Conservation (phyloP, 2,888 invertebrate genomes). For the Tachina lurida region DNA sequence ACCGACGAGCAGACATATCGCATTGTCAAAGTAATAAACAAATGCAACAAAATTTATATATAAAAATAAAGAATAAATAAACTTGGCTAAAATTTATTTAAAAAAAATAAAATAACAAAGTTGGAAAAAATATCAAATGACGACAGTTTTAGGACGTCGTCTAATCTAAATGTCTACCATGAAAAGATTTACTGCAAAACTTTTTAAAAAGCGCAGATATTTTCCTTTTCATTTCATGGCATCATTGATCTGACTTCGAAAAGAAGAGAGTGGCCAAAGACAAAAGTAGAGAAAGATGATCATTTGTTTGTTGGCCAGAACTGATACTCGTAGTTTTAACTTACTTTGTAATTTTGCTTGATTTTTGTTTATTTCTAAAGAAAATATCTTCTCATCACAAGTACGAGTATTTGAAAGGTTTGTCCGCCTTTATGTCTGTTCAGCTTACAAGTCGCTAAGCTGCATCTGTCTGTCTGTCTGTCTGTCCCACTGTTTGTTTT, state of each 20-base stretch:
- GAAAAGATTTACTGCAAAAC: conserved; percentile 67
- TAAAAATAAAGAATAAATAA: conserved; percentile 41
- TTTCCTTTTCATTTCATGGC: conserved; percentile 35
- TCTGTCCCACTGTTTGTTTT: conserved; percentile 36
- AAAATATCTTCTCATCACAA: conserved; percentile 11
- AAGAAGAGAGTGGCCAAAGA: conserved; percentile 11
- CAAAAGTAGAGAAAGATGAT: conserved; percentile 43
- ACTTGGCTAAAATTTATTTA: conserved; percentile 10
- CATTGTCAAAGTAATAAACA: conserved; percentile 64
- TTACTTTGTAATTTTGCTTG: conserved; percentile 57
- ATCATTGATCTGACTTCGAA: conserved; percentile 51
- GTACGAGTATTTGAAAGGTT: conserved; percentile 47
- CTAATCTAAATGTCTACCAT: conserved; percentile 71
- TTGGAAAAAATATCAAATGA: conserved; percentile 73
- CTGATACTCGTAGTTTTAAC: conserved; percentile 22
- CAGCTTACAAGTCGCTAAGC: conserved; percentile 41
- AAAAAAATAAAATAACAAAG: conserved; percentile 31
- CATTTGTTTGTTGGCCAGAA: conserved; percentile 52
- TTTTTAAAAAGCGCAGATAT: conserved; percentile 18
- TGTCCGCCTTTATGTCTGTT: conserved; percentile 70
- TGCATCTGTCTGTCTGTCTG: conserved; percentile 23
- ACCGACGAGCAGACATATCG: conserved; percentile 52
- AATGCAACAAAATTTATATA: conserved; percentile 58
- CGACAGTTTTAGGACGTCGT: conserved; percentile 74
- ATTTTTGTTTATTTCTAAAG: conserved; percentile 37